These are phyloP conservation scores for Rhea americana DNA, from an alignment of 2,113 vertebrate genomes.

Conservation along the genomic window DNA sequence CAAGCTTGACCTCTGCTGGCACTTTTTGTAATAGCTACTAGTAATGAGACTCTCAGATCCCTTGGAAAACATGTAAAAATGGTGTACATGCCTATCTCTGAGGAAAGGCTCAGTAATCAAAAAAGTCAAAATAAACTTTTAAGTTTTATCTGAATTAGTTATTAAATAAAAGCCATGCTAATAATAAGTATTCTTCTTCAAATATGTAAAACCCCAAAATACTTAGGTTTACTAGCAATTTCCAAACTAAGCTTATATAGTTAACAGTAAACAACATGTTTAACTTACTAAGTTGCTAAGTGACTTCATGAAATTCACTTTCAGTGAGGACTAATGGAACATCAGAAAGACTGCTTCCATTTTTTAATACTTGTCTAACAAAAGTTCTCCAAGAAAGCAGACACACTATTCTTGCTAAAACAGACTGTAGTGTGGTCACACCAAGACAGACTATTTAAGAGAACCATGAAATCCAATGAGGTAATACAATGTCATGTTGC, in stretches of 20 bases:
- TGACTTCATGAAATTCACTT: not conserved
- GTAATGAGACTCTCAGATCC: not conserved
- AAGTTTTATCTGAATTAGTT: not conserved
- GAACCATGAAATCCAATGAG: not conserved
- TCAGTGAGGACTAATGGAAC: not conserved
- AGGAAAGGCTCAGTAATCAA: not conserved
- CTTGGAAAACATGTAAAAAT: not conserved
- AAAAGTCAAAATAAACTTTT: no score
- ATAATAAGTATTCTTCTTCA: not conserved
- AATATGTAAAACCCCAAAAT: not conserved
- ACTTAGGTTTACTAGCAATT: not conserved
- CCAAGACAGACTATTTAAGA: not conserved
- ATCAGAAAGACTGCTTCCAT: not conserved
- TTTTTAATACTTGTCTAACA: not conserved
- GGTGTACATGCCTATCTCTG: not conserved
- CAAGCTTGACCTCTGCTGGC: conserved; percentile 53
- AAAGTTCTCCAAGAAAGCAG: not conserved
- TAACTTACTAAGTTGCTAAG: not conserved
- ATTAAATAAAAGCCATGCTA: not conserved
- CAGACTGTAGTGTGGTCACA: not conserved
- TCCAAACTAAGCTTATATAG: not conserved
- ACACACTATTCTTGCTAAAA: not conserved
- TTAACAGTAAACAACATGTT: not conserved
- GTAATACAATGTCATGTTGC: not conserved
- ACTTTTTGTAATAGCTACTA: not conserved